Percentiles rank a stretch among this genome's conserved stretches.
Conservation (phyloP, 2,888 invertebrate genomes). For the Apamea anceps region DNA sequence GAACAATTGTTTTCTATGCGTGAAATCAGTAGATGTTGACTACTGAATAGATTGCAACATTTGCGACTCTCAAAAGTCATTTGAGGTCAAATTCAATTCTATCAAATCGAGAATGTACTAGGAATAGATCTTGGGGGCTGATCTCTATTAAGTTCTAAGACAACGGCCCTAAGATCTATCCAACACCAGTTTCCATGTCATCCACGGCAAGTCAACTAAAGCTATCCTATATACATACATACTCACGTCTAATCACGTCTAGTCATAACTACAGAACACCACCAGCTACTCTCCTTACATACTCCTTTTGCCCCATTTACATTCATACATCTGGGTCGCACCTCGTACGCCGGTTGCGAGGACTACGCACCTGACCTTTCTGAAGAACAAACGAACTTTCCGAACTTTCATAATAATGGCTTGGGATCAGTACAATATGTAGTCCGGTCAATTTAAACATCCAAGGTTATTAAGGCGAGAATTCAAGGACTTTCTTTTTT, state of each 20-base stretch:
- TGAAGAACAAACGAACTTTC: too few relatives aligned
- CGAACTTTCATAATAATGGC: too few relatives aligned
- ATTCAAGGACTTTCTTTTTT: too few relatives aligned
- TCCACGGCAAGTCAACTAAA: background rate
- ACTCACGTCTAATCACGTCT: too few relatives aligned
- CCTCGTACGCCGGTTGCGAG: too few relatives aligned
- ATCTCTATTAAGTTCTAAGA: background rate
- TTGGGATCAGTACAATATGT: too few relatives aligned
- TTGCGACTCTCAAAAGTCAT: background rate
- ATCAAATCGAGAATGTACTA: background rate
- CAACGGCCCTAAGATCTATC: background rate
- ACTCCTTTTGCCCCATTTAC: background rate
- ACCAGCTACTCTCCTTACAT: background rate
- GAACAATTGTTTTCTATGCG: slow-evolving; percentile 10
- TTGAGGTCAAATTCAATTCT: background rate
- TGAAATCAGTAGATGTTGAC: background rate
- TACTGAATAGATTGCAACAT: background rate
- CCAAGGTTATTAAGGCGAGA: too few relatives aligned
- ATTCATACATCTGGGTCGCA: background rate
- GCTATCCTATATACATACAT: background rate
- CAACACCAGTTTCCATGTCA: too few relatives aligned
- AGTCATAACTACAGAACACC: too few relatives aligned
- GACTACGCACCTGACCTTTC: too few relatives aligned
- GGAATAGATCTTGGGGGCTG: background rate
- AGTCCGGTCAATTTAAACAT: too few relatives aligned